These are phyloP conservation scores for Elgaria multicarinata DNA, from an alignment of 2,113 vertebrate genomes.

Conservation along the genomic window DNA sequence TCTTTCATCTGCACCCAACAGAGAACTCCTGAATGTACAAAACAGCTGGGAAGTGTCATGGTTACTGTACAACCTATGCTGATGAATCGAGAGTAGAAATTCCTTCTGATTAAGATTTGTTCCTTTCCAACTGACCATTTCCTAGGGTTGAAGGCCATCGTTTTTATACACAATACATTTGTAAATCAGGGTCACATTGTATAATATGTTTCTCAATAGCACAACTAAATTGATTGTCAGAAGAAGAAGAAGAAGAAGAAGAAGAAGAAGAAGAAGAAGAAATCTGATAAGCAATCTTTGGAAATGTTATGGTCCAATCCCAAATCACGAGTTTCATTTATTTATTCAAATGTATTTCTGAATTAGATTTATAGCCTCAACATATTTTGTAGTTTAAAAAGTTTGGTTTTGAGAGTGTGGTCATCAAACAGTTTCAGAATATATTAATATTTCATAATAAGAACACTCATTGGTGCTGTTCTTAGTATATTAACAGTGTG, in stretches of 20 bases:
- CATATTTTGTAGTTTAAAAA: neutral
- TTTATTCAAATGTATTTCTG: neutral
- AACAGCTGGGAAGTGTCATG: slow-evolving; percentile 77
- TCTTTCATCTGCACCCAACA: slow-evolving; percentile 76
- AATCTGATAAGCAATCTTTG: neutral
- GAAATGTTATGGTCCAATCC: neutral
- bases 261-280: no score
- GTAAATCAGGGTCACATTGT: neutral
- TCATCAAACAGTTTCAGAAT: neutral
- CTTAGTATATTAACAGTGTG: neutral
- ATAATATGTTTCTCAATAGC: neutral
- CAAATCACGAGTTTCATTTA: neutral
- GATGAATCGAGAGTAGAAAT: slow-evolving; percentile 34
- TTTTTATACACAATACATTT: neutral
- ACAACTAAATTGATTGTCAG: neutral
- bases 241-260: neutral
- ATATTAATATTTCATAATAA: slow-evolving; percentile 18
- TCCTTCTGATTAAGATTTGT: slow-evolving; percentile 26
- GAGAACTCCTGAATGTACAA: slow-evolving; percentile 79
- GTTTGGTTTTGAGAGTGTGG: neutral
- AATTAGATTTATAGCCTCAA: neutral
- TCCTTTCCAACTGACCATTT: slow-evolving; percentile 31
- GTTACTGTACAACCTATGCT: slow-evolving; percentile 28
- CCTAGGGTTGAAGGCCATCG: slow-evolving; percentile 5
- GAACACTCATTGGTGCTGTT: neutral